Percentiles rank a stretch among this genome's conserved stretches.
These are phyloP conservation scores for Dolichotis patagonum DNA, from an alignment of 2,113 vertebrate species.

Conservation along the genomic window DNA sequence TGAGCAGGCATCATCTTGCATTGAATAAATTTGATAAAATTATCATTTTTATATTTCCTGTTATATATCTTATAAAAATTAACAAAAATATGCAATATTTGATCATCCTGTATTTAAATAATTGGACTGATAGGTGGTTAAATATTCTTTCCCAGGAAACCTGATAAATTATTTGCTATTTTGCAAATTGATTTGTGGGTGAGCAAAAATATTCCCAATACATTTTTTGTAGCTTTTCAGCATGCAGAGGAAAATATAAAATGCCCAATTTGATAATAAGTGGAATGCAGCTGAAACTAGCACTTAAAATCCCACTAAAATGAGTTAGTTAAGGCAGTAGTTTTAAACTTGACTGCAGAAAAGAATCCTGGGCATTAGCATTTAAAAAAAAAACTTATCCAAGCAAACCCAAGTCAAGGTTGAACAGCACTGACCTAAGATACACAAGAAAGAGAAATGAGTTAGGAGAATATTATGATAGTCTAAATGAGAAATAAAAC, in stretches of 20 bases:
- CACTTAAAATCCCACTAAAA: not conserved
- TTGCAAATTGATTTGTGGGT: not conserved
- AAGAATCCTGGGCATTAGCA: not conserved
- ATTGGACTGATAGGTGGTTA: not conserved
- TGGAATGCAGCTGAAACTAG: not conserved
- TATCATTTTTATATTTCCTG: not conserved
- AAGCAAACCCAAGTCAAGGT: not conserved
- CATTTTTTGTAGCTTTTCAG: not conserved
- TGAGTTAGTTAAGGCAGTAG: not conserved
- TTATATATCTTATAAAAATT: not conserved
- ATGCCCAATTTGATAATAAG: not conserved
- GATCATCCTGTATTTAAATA: not conserved
- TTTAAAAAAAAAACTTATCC: not conserved
- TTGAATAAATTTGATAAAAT: not conserved
- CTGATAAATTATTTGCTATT: not conserved
- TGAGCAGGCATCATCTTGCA: not conserved
- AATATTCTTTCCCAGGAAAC: not conserved
- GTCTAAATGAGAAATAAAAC: not conserved
- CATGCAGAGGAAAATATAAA: conserved; percentile 19
- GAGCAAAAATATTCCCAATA: conserved; percentile 21
- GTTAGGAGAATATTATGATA: not conserved
- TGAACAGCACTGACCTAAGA: not conserved
- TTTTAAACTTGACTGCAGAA: not conserved
- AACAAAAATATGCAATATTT: not conserved
- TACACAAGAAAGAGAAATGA: not conserved